Conservation (phyloP, 1,140 invertebrate species). For the Bombus huntii region DNA sequence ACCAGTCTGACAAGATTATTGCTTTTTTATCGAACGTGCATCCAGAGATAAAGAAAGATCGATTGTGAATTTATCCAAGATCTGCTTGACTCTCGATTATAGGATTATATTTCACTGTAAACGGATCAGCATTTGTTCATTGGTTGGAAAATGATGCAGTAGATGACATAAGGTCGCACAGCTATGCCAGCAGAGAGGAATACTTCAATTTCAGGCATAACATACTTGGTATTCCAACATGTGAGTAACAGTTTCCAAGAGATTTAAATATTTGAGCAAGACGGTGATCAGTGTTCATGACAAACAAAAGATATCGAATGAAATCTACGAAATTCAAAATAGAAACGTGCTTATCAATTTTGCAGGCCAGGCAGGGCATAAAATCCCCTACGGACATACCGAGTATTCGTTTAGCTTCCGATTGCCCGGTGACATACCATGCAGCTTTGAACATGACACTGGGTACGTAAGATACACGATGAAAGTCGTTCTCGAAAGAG, state of each 20-base stretch:
- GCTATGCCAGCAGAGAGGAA: neutral
- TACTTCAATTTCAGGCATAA: slow-evolving; percentile 51
- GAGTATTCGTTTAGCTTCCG: slow-evolving; percentile 82
- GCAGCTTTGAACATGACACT: slow-evolving; percentile 84
- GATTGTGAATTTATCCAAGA: neutral
- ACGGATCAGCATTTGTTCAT: slow-evolving; percentile 40
- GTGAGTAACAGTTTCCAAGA: neutral
- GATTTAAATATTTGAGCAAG: neutral
- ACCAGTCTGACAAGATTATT: neutral
- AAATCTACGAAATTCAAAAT: neutral
- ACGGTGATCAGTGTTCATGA: neutral
- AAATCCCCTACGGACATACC: slow-evolving; percentile 78
- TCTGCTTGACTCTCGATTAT: neutral
- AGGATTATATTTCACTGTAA: slow-evolving; percentile 28
- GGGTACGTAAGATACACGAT: slow-evolving; percentile 84
- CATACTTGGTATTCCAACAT: slow-evolving; percentile 5
- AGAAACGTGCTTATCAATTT: neutral
- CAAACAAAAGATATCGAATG: no score
- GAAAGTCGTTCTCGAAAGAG: slow-evolving; percentile 84
- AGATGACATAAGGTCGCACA: fast-evolving
- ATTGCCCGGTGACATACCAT: slow-evolving; percentile 80
- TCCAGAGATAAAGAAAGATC: neutral
- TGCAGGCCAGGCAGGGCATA: slow-evolving; percentile 21
- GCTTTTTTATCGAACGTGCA: neutral
- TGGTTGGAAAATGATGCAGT: slow-evolving; percentile 25